Percentiles rank a stretch among this genome's conserved stretches.
These are phyloP conservation scores for Gonioctena quinquepunctata DNA, from an alignment of 1,140 invertebrate species.

Conservation along the genomic window DNA sequence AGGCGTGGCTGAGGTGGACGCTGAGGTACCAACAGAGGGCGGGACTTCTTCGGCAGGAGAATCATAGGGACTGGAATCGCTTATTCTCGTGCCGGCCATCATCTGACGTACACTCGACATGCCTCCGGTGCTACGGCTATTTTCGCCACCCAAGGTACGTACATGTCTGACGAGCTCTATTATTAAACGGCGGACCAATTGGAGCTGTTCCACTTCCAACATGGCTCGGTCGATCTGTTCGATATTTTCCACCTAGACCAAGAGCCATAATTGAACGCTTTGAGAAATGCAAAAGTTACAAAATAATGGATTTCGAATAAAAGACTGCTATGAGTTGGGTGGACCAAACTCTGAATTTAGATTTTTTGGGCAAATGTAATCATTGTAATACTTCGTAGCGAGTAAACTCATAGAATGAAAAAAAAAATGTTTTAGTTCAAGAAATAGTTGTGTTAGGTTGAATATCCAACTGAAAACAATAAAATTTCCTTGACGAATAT, in stretches of 20 bases:
- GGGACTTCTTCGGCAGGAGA: constrained; percentile 37
- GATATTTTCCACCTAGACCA: constrained; percentile 42
- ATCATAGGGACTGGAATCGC: constrained; percentile 48
- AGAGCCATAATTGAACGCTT: too few relatives aligned
- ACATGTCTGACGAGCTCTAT: constrained; percentile 66
- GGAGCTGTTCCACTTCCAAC: constrained; percentile 60
- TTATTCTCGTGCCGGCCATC: constrained; percentile 54
- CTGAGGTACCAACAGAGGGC: too few relatives aligned
- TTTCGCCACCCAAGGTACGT: constrained; percentile 22
- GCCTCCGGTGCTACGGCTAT: constrained; percentile 18
- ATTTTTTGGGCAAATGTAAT: too few relatives aligned
- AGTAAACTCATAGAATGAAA: too few relatives aligned
- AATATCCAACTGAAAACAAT: too few relatives aligned
- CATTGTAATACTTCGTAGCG: too few relatives aligned
- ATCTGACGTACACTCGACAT: constrained; percentile 52
- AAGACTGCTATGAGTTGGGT: too few relatives aligned
- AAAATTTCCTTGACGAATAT: too few relatives aligned
- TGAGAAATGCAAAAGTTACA: too few relatives aligned
- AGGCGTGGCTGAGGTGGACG: neutral
- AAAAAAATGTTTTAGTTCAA: too few relatives aligned
- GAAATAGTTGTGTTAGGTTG: too few relatives aligned
- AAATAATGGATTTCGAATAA: too few relatives aligned
- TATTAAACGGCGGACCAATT: constrained; percentile 67
- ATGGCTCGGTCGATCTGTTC: constrained; percentile 52
- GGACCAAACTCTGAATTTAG: neutral